Evolutionary conservation across 53 echinoderm and acorn worm species (phyloP).

Genomic region (Luidia sarsii): DNA sequence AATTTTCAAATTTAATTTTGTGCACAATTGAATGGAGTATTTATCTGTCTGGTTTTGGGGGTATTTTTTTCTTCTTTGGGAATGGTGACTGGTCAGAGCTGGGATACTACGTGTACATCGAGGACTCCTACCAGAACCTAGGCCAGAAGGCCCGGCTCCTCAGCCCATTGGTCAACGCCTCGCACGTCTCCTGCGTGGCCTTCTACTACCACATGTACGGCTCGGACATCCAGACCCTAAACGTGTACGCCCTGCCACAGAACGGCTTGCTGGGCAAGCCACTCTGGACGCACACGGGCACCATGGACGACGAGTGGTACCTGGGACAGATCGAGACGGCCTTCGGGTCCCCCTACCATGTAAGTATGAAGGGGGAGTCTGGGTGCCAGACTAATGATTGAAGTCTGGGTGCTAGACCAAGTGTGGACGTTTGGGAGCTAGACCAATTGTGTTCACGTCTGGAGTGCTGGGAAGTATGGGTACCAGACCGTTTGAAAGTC

Average conservation of each 20-base stretch:
- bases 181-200: constrained; percentile 11
- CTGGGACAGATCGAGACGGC: constrained; percentile 30
- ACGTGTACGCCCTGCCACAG: constrained; percentile 41
- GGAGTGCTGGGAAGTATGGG: too few species aligned
- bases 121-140: constrained; percentile 61
- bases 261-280: background rate
- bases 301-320: constrained; percentile 56
- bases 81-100: too few species aligned
- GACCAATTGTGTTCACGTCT: too few species aligned
- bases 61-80: too few species aligned
- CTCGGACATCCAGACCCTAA: constrained; percentile 55
- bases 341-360: constrained; percentile 17
- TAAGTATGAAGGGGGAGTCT: too few species aligned
- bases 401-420: too few species aligned
- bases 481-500: too few species aligned
- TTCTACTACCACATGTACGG: constrained; percentile 76
- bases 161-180: constrained; percentile 37
- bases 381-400: too few species aligned
- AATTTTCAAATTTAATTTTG: too few species aligned
- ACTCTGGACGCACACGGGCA: constrained; percentile 20
- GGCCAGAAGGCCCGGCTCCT: constrained; percentile 78
- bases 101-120: constrained; percentile 87
- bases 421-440: too few species aligned
- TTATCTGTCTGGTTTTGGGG: too few species aligned
- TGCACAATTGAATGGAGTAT: too few species aligned